phyloP scores from a whole-genome alignment of 2,113 vertebrate species.

The Halichoerus grypus region DNA sequence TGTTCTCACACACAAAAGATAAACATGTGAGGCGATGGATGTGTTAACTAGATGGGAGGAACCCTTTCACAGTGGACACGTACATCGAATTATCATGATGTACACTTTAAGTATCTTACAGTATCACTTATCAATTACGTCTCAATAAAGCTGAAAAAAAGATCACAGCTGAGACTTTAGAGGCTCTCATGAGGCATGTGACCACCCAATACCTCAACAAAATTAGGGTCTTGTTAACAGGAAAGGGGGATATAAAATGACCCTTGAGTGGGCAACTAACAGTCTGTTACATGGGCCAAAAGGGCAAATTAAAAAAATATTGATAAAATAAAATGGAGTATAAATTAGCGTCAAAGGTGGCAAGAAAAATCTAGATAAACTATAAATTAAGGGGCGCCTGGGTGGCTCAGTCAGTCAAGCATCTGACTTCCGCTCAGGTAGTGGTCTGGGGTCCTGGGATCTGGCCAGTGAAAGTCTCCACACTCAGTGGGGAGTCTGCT shows the following conservation, averaged over 20 bases:
- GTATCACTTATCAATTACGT: not conserved
- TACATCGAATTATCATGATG: not conserved
- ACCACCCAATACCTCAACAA: not conserved
- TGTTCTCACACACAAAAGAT: not conserved
- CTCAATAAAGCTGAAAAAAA: not conserved
- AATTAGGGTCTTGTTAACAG: not conserved
- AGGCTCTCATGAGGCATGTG: not conserved
- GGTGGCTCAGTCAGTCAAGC: not conserved
- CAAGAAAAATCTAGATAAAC: constrained; percentile 4
- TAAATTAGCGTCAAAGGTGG: not conserved
- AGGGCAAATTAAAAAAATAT: not conserved
- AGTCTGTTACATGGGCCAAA: not conserved
- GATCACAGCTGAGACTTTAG: not conserved
- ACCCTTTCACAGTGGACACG: not conserved
- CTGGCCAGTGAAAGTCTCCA: not conserved
- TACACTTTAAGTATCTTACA: not conserved
- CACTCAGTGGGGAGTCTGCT: not conserved
- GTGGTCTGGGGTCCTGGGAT: not conserved
- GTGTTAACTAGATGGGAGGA: not conserved
- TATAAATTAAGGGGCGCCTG: not conserved
- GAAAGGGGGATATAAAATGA: not conserved
- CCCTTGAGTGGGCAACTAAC: not conserved
- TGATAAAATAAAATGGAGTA: not conserved
- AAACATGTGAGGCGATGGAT: not conserved
- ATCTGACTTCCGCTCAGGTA: not conserved